Conservation (phyloP, 1,140 invertebrate genomes). For the Drosophila elegans region DNA sequence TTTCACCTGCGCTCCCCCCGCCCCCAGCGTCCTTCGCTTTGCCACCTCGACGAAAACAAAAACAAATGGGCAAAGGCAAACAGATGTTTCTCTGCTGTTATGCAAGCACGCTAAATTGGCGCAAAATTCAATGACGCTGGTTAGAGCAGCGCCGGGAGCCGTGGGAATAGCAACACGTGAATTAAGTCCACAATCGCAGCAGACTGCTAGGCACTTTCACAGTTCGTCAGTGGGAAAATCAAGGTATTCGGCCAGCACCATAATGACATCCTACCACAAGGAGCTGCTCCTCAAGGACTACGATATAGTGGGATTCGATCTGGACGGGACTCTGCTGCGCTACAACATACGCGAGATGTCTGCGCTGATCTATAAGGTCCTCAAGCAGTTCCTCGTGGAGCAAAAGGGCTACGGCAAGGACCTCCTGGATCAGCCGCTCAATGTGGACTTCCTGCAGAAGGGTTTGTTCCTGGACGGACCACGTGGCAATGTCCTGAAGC, state of each 20-base stretch:
- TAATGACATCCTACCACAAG: constrained; percentile 70
- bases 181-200: background rate
- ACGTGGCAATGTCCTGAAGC: constrained; percentile 90
- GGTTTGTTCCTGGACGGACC: constrained; percentile 91
- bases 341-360: constrained; percentile 88
- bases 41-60: constrained; percentile 31
- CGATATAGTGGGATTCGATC: constrained; percentile 92
- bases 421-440: constrained; percentile 85
- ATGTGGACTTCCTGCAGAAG: constrained; percentile 89
- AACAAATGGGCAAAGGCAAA: constrained; percentile 41
- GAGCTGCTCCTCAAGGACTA: constrained; percentile 88
- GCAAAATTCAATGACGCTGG: constrained; percentile 35
- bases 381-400: constrained; percentile 88
- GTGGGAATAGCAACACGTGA: constrained; percentile 15
- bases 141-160: constrained; percentile 1
- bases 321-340: constrained; percentile 90
- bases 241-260: constrained; percentile 76
- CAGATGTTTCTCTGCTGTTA: constrained; percentile 63
- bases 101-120: constrained; percentile 53
- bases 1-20: background rate
- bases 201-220: constrained; percentile 3
- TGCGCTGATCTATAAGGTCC: constrained; percentile 87
- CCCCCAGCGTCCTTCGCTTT: constrained; percentile 3
- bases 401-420: constrained; percentile 87
- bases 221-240: constrained; percentile 40